These are phyloP conservation scores for Oscheius sp. DNA, from an alignment of 2,888 invertebrate species.

Conservation along the genomic window DNA sequence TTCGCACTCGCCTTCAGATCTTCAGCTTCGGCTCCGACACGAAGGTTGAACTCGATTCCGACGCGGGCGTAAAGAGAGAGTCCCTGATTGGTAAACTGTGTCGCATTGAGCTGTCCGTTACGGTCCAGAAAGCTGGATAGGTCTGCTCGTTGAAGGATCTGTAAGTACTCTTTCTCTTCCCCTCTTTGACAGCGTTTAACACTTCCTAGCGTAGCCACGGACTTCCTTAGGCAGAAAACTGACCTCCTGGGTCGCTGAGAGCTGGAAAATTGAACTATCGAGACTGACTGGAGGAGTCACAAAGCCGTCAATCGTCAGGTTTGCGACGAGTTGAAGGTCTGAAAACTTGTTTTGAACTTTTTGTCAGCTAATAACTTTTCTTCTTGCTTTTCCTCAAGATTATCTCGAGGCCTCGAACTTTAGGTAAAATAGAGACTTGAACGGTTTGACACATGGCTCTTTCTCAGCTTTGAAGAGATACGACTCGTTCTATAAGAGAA, in stretches of 20 bases:
- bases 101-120: conserved; percentile 36
- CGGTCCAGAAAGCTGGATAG: conserved; percentile 28
- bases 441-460: no score
- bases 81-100: conserved; percentile 37
- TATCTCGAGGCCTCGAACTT: no score
- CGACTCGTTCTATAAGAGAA: no score
- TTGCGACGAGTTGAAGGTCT: conserved; percentile 54
- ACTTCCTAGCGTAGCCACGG: no score
- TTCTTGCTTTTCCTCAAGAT: no score
- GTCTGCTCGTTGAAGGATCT: conserved; percentile 30
- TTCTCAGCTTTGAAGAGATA: no score
- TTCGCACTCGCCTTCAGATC: conserved; percentile 49
- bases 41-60: conserved; percentile 54
- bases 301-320: conserved; percentile 47
- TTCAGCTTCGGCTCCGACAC: conserved; percentile 51
- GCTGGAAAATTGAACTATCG: conserved; percentile 13
- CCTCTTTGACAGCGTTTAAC: no score
- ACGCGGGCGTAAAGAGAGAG: conserved; percentile 36
- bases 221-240: not conserved
- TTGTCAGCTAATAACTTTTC: no score
- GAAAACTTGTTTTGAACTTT: conserved; percentile 7
- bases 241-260: conserved; percentile 31
- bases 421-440: no score
- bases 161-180: not conserved
- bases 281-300: conserved; percentile 36